phyloP scores from a whole-genome alignment of 2,888 invertebrate genomes.

The Lasioglossum calceatum region DNA sequence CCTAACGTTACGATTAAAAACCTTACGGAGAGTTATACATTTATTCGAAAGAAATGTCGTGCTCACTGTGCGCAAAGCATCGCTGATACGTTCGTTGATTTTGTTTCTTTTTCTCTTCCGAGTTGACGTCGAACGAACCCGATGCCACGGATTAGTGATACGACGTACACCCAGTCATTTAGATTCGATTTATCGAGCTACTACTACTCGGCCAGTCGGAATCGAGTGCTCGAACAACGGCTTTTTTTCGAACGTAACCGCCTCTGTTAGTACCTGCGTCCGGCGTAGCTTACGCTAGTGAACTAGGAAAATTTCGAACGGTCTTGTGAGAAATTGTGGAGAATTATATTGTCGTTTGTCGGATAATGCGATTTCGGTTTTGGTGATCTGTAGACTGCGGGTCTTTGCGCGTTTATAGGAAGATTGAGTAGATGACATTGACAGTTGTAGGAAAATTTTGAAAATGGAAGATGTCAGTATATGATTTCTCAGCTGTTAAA shows the following conservation, averaged over 20 bases:
- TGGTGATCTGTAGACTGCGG: background rate
- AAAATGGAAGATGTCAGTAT: no score
- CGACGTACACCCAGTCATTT: background rate
- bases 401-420: no score
- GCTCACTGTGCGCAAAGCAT: background rate
- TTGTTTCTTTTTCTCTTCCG: background rate
- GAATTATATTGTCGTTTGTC: constrained; percentile 22
- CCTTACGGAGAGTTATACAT: constrained; percentile 14
- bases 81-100: background rate
- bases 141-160: background rate
- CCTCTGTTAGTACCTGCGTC: background rate
- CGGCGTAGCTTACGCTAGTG: background rate
- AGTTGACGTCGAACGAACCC: background rate
- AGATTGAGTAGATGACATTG: no score
- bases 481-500: no score
- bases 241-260: background rate
- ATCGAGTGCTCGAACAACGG: constrained; percentile 1
- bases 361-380: constrained; percentile 36
- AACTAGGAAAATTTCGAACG: constrained; percentile 2
- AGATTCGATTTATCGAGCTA: constrained; percentile 7
- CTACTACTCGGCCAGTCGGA: background rate
- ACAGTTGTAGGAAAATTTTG: no score
- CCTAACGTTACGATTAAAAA: constrained; percentile 35
- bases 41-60: constrained; percentile 27
- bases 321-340: background rate